Conservation (phyloP, 2,888 invertebrate genomes). For the Cephus spinipes region DNA sequence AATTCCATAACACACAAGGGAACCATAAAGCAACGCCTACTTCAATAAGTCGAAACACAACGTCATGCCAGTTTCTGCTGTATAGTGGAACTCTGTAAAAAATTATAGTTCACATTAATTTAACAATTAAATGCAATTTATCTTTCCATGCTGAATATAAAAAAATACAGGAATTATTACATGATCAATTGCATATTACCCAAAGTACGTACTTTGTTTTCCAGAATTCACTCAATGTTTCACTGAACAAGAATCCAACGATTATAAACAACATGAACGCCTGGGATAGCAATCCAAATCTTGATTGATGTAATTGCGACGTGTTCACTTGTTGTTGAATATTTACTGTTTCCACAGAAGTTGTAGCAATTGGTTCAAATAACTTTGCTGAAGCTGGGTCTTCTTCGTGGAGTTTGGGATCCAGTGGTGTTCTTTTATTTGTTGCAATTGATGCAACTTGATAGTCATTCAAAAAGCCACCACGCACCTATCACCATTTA, state of each 20-base stretch:
- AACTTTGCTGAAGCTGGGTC: slow-evolving; percentile 66
- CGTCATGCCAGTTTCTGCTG: slow-evolving; percentile 92
- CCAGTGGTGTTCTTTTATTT: slow-evolving; percentile 58
- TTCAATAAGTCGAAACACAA: slow-evolving; percentile 91
- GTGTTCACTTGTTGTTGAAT: slow-evolving; percentile 74
- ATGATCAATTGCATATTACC: not conserved
- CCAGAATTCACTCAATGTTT: slow-evolving; percentile 93
- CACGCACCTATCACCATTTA: slow-evolving; percentile 73
- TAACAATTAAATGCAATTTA: not conserved
- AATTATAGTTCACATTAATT: not conserved
- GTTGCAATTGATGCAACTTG: slow-evolving; percentile 73
- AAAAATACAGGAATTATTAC: not conserved
- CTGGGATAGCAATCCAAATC: slow-evolving; percentile 88
- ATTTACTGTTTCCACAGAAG: slow-evolving; percentile 56
- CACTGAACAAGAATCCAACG: slow-evolving; percentile 89
- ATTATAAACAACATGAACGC: slow-evolving; percentile 92
- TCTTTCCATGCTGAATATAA: not conserved
- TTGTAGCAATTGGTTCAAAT: slow-evolving; percentile 56
- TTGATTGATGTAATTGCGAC: slow-evolving; percentile 91
- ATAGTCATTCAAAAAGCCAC: slow-evolving; percentile 84
- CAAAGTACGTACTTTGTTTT: slow-evolving; percentile 81
- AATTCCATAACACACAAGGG: slow-evolving; percentile 96
- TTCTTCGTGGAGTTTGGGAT: slow-evolving; percentile 64
- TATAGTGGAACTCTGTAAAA: slow-evolving; percentile 82
- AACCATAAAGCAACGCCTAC: slow-evolving; percentile 96